phyloP scores from a whole-genome alignment of 1,140 invertebrate species.

The Euura lappo region DNA sequence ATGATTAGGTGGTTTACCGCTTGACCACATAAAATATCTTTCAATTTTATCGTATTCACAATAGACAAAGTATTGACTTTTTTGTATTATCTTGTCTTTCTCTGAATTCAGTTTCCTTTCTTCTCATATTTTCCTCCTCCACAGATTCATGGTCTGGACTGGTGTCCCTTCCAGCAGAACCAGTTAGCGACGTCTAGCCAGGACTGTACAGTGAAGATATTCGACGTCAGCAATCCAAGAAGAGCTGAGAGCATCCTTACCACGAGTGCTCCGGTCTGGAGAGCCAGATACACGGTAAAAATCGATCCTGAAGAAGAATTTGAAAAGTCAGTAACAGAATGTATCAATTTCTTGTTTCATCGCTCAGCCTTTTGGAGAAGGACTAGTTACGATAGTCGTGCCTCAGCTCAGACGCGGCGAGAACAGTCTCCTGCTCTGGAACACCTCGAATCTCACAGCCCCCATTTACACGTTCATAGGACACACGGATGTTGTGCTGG shows the following conservation, averaged over 20 bases:
- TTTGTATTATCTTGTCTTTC: neutral
- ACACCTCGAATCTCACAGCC: slow-evolving; percentile 70
- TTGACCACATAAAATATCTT: too few species aligned
- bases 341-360: slow-evolving; percentile 12
- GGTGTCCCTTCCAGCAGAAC: slow-evolving; percentile 86
- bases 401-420: slow-evolving; percentile 81
- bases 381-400: slow-evolving; percentile 87
- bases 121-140: slow-evolving; percentile 22
- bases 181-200: slow-evolving; percentile 92
- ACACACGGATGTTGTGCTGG: slow-evolving; percentile 91
- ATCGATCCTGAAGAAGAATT: slow-evolving; percentile 15
- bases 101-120: slow-evolving; percentile 1
- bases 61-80: too few species aligned
- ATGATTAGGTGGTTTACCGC: too few species aligned
- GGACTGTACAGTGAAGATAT: slow-evolving; percentile 94
- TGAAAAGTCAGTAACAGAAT: neutral
- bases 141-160: slow-evolving; percentile 91
- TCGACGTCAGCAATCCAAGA: slow-evolving; percentile 86
- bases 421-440: slow-evolving; percentile 85
- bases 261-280: slow-evolving; percentile 90
- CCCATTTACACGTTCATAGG: slow-evolving; percentile 90
- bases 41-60: too few species aligned
- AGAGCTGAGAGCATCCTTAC: slow-evolving; percentile 82
- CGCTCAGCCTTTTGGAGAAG: slow-evolving; percentile 86
- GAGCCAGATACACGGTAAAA: slow-evolving; percentile 85